Evolutionary conservation across 2,888 invertebrate species (phyloP).

Genomic region (Dasypogon diadema): DNA sequence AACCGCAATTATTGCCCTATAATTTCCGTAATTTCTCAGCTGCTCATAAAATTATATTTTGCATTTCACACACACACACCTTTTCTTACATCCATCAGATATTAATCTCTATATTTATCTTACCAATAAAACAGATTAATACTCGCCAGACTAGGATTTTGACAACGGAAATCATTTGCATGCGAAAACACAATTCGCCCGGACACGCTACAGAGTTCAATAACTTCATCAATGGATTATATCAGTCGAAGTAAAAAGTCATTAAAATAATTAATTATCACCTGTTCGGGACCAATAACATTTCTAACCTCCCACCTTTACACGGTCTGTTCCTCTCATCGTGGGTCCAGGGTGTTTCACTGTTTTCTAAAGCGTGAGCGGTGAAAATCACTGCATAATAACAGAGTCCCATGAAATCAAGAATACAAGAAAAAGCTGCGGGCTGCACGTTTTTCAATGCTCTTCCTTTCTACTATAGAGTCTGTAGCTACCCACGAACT

Average conservation of each 20-base stretch:
- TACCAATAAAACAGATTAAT: background rate
- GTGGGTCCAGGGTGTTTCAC: background rate
- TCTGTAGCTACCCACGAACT: background rate
- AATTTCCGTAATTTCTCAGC: too few relatives aligned
- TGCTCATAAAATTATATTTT: too few relatives aligned
- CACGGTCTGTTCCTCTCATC: background rate
- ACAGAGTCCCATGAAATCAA: constrained; percentile 6
- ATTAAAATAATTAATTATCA: constrained; percentile 35
- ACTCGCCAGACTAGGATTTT: background rate
- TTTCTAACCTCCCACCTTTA: background rate
- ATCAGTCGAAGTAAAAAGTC: constrained; percentile 3
- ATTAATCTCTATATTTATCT: too few relatives aligned
- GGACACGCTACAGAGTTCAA: constrained; percentile 12
- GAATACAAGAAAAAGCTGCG: background rate
- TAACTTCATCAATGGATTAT: constrained; percentile 2
- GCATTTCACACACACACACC: too few relatives aligned
- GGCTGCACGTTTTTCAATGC: background rate
- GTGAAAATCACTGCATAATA: constrained; percentile 15
- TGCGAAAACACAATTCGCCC: background rate
- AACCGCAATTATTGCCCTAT: too few relatives aligned
- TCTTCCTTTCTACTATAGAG: too few relatives aligned
- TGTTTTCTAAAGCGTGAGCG: constrained; percentile 42
- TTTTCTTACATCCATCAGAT: too few relatives aligned
- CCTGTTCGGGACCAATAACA: background rate
- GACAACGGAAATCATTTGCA: constrained; percentile 22